phyloP scores from a whole-genome alignment of 2,888 invertebrate species.

The Pyrocoelia pectoralis region DNA sequence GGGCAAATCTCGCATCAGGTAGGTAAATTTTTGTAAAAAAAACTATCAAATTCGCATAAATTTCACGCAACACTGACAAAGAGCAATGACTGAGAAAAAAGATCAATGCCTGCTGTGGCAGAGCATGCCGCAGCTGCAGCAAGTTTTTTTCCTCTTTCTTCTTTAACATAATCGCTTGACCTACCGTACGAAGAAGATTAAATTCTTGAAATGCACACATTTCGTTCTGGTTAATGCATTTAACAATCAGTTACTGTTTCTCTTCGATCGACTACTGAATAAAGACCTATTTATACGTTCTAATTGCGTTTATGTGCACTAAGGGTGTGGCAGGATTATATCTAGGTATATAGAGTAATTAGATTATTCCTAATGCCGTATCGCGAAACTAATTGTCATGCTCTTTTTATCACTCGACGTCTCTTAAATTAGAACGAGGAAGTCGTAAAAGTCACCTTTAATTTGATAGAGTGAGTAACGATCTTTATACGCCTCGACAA shows the following conservation, averaged over 20 bases:
- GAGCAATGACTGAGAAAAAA: constrained; percentile 11
- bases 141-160: background rate
- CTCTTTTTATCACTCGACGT: too few relatives aligned
- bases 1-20: background rate
- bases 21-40: background rate
- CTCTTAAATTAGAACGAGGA: too few relatives aligned
- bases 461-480: too few relatives aligned
- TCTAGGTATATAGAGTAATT: background rate
- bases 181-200: background rate
- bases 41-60: background rate
- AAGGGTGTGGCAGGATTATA: background rate
- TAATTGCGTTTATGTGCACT: constrained; percentile 6
- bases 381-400: too few relatives aligned
- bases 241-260: background rate
- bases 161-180: background rate
- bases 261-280: too few relatives aligned
- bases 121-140: too few relatives aligned
- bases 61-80: constrained; percentile 8
- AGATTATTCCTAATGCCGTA: background rate
- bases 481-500: too few relatives aligned
- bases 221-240: constrained; percentile 9
- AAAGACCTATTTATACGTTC: constrained; percentile 9
- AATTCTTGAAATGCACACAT: background rate
- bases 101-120: constrained; percentile 1
- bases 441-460: too few relatives aligned